Conservation (phyloP, 1,140 invertebrate genomes). For the Doryteuthis pealeii region DNA sequence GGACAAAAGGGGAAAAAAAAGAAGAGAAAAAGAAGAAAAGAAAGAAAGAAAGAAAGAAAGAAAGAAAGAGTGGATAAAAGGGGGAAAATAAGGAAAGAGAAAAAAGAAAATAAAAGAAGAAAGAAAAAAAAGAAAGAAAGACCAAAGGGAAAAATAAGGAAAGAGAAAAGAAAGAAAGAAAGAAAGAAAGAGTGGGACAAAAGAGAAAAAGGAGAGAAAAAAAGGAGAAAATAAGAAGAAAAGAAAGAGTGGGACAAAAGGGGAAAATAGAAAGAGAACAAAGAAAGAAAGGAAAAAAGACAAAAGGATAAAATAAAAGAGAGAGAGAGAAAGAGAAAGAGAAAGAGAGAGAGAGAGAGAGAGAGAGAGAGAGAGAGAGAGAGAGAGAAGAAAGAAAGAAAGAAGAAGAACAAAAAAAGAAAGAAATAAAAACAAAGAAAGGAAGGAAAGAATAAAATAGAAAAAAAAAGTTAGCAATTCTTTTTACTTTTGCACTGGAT, state of each 20-base stretch:
- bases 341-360: neutral
- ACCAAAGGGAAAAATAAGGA: neutral
- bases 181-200: neutral
- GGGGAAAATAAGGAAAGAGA: neutral
- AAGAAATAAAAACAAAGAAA: neutral
- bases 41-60: neutral
- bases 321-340: neutral
- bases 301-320: neutral
- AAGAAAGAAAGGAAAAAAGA: neutral
- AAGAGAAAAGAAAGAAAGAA: neutral
- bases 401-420: neutral
- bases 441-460: neutral
- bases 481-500: too few species aligned
- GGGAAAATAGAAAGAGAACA: neutral
- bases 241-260: neutral
- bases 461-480: too few species aligned
- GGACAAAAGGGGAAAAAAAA: neutral
- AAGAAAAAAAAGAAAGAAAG: neutral
- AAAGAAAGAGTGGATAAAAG: neutral
- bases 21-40: neutral
- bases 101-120: neutral
- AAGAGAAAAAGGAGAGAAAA: neutral
- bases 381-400: neutral
- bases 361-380: conserved; percentile 1
- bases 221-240: neutral